A percentile compares a stretch with the other conserved stretches of the same genome.
Evolutionary conservation across 1,140 invertebrate species (phyloP).

Genomic region (Drosophila micromelanica): DNA sequence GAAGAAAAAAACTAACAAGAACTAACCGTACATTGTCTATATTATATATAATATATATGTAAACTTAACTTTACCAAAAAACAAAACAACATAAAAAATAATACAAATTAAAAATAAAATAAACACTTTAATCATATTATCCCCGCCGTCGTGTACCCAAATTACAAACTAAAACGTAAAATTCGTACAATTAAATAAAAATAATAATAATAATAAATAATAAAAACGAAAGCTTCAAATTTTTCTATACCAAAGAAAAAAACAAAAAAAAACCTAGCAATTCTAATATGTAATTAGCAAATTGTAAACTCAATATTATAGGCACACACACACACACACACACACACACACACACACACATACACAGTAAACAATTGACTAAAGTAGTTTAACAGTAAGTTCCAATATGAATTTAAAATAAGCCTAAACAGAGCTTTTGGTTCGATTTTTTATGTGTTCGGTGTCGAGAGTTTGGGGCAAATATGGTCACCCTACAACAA

Average conservation of each 20-base stretch:
- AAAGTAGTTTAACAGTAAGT: background rate
- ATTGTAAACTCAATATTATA: conserved; percentile 71
- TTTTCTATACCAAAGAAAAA: conserved; percentile 57
- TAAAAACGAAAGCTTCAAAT: conserved; percentile 52
- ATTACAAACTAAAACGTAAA: conserved; percentile 57
- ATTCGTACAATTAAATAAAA: conserved; percentile 42
- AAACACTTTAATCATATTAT: conserved; percentile 80
- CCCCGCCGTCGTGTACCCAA: conserved; percentile 81
- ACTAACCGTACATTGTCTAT: conserved; percentile 71
- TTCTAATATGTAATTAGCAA: conserved; percentile 54
- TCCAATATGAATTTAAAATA: conserved; percentile 13
- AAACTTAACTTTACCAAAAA: conserved; percentile 47
- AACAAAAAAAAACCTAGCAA: conserved; percentile 46
- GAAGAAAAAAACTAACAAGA: conserved; percentile 42
- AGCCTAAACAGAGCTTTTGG: background rate
- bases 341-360: conserved; percentile 29
- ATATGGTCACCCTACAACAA: background rate
- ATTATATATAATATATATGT: conserved; percentile 45
- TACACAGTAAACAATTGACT: conserved; percentile 5
- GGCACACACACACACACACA: conserved; percentile 43
- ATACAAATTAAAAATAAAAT: conserved; percentile 13
- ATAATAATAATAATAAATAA: conserved; percentile 10
- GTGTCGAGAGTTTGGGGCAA: conserved; percentile 1
- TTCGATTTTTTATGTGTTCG: background rate
- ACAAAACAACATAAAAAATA: conserved; percentile 3